phyloP scores from a whole-genome alignment of 2,113 vertebrate genomes.

The Chrysochloris asiatica region DNA sequence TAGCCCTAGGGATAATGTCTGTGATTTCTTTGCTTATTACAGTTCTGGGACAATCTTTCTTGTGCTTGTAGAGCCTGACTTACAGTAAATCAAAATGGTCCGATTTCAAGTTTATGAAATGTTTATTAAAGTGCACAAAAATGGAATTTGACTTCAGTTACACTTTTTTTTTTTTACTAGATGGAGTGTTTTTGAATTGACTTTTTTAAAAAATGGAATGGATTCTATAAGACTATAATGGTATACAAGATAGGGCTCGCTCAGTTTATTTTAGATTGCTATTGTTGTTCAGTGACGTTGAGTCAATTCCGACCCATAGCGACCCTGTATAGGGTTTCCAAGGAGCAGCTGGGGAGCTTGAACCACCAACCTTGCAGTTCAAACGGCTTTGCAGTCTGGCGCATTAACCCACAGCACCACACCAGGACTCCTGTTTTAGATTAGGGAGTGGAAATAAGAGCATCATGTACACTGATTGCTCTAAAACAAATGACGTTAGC shows the following conservation, averaged over 20 bases:
- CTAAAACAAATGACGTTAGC: not conserved
- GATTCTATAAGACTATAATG: not conserved
- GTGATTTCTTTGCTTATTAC: conserved; percentile 40
- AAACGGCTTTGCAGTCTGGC: no score
- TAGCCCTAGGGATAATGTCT: conserved; percentile 26
- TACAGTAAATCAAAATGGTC: conserved; percentile 31
- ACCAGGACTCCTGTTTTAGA: no score
- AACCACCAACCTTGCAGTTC: no score
- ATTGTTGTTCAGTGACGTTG: no score
- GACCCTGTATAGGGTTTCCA: no score
- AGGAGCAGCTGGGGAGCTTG: no score
- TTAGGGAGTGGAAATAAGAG: no score
- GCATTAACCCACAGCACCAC: no score
- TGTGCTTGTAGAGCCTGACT: not conserved
- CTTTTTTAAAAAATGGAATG: not conserved
- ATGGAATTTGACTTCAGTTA: conserved; percentile 35
- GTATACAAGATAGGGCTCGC: not conserved
- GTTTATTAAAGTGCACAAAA: conserved; percentile 30
- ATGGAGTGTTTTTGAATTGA: conserved; percentile 44
- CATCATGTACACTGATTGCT: not conserved
- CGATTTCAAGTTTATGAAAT: conserved; percentile 24
- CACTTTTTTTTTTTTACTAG: conserved; percentile 21
- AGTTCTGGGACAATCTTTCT: conserved; percentile 41
- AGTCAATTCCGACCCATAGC: no score
- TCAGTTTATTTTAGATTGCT: no score